Percentiles rank a stretch among this genome's conserved stretches.
These are phyloP conservation scores for Chaetura pelagica DNA, from an alignment of 2,113 vertebrate species.

Conservation along the genomic window DNA sequence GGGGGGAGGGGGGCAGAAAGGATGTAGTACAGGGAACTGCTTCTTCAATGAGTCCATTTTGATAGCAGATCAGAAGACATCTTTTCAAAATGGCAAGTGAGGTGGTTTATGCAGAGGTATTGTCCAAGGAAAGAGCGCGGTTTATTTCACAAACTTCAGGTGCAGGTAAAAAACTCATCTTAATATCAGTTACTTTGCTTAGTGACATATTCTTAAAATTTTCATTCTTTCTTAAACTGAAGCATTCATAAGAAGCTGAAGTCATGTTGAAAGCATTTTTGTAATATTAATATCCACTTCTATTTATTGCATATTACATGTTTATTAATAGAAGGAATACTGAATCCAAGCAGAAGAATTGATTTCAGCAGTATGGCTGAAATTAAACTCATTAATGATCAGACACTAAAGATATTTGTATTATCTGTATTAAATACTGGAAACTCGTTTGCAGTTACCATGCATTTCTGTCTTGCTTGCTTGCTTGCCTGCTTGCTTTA, in stretches of 20 bases:
- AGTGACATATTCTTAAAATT: background rate
- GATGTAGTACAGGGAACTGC: background rate
- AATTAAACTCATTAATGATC: background rate
- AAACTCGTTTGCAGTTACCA: background rate
- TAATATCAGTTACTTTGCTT: background rate
- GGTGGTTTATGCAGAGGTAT: background rate
- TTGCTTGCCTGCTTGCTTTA: accelerated
- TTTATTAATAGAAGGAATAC: background rate
- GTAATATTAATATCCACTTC: background rate
- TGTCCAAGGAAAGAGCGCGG: background rate
- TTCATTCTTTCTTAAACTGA: background rate
- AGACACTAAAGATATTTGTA: background rate
- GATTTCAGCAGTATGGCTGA: background rate
- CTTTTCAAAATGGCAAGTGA: constrained; percentile 41
- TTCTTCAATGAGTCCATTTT: constrained; percentile 17
- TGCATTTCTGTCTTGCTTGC: background rate
- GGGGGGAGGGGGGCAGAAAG: background rate
- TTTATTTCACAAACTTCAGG: background rate
- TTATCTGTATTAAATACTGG: background rate
- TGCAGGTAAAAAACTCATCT: background rate
- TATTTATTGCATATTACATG: background rate
- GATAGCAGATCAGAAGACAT: background rate
- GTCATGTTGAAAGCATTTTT: background rate
- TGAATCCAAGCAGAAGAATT: background rate
- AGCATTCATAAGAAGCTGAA: background rate